phyloP scores from a whole-genome alignment of 2,797 vertebrate species.

The Apogon talboti region DNA sequence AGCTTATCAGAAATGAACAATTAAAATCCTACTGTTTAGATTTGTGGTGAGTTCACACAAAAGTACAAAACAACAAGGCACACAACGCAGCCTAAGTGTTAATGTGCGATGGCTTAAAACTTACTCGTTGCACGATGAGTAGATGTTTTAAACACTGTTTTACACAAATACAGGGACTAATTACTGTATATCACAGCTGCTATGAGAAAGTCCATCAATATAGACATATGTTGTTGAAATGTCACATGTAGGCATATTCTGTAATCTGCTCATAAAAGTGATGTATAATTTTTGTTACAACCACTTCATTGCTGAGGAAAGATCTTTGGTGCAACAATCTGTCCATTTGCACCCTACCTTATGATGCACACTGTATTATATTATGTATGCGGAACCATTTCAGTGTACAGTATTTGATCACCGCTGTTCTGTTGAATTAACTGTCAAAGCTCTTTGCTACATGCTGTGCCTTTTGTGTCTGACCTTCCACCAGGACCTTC shows the following conservation, averaged over 20 bases:
- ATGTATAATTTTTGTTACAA: too few relatives aligned
- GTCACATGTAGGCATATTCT: too few relatives aligned
- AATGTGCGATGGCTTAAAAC: not conserved
- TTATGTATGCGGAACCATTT: too few relatives aligned
- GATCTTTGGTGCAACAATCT: too few relatives aligned
- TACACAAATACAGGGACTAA: too few relatives aligned
- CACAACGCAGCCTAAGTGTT: not conserved
- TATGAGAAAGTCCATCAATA: not conserved
- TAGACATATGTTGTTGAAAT: too few relatives aligned
- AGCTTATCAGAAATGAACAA: constrained; percentile 45
- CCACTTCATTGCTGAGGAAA: too few relatives aligned
- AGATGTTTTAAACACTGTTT: not conserved
- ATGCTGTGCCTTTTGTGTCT: constrained; percentile 55
- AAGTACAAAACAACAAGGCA: not conserved
- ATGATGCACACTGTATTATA: too few relatives aligned
- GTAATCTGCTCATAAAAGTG: too few relatives aligned
- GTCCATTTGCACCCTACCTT: too few relatives aligned
- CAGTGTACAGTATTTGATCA: too few relatives aligned
- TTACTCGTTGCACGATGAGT: not conserved
- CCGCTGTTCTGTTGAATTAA: too few relatives aligned
- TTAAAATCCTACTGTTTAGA: constrained; percentile 23
- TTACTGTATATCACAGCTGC: not conserved
- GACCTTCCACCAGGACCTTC: constrained; percentile 71
- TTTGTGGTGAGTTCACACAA: constrained; percentile 22
- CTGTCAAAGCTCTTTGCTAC: not conserved